Base-by-base conservation (phyloP, 1,140 invertebrate species). In the Diabrotica undecimpunctata region DNA sequence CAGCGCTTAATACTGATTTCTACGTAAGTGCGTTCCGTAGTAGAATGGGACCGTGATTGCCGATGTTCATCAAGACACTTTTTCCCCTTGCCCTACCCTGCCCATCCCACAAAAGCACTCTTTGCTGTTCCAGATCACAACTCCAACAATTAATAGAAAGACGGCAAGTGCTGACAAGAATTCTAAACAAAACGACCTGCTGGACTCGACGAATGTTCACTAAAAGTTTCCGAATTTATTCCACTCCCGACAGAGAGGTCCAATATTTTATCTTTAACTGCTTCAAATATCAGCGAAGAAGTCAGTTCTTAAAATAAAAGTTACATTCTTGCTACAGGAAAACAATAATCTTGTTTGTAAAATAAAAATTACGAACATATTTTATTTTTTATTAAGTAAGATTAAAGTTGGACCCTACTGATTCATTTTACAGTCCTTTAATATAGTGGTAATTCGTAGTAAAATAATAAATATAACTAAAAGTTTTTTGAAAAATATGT, bases 1-100 rank as follows among this genome's bases (percentile, higher is more conserved):
- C 41, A 52, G 59, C 41, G 59, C 67, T 74, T 74, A 74, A 74
- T 73, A 74, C 73, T 74, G 73, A 74, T 73, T 74, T 73, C 71
- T 64, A 69, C 69, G 65, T 73, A 72, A 75, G 74, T 75, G 74
- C 69, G 66, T 69, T 75, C 70, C 68, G 73, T 71, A 70, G 72
- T 66, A 72, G 70, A 75, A 75, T 74, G 69, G 74, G 69, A 64
- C 68, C 72, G 72, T 75, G 74, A 75, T 75, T 75, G 72, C 70
- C 66, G 66, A 67, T 72, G 74, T 75, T 75, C 74, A 75, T 75
- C 74, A 75, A 72, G 69, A 65, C 67, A 74, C 73, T 72, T 74
- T 67, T 72, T 67, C 69, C 68, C 71, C 41, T 46, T n/a, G n/a
- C 8, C 41, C 41, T 3, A 10, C 41, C 41, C 41, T 46, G 41